Evolutionary conservation across 2,113 vertebrate genomes (phyloP), one percentile per base, ranked within the genome.

Genomic region (Rhynchomys soricoides): DNA sequence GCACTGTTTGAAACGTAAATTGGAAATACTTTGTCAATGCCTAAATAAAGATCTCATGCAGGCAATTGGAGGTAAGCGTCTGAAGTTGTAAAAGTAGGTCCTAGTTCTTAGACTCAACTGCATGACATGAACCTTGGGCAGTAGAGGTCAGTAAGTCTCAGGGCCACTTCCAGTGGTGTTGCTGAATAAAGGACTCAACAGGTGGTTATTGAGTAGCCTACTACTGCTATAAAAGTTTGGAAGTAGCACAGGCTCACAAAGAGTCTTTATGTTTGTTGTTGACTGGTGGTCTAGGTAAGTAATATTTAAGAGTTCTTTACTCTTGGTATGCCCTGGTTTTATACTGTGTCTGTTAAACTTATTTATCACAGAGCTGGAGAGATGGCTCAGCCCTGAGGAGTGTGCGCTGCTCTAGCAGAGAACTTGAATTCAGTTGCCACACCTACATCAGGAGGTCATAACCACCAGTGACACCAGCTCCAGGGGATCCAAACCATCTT

Each of bases 31-130:
- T 87, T 37, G 7, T 73, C 88, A 83, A 68, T 71, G 22, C 57
- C 48, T n/a, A 55, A 94, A 79, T 87, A 52, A 87, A 74, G 74
- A 57, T 94, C 57, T 90, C 48, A 94, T 75, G 78, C 55, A 95
- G 68, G 55, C 8, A 91, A 15, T 21, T 90, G 34, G 29, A 90
- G 77, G 21, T 50, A 34, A 70, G 24, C 12, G 2, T 93, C 37
- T 95, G 57, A 90, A n/a, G 7, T 50, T 90, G 34, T 90, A 59
- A 91, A 59, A 59, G 37, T 55, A 43, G 43, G 29, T 74, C 70
- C 92, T 22, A 64, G 22, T 40, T 92, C 55, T 71, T 40, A 50
- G 45, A 19, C 90, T 90, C 48, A 64, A 16, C 40, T 50, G 4
- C 7, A 21, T 74, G 55, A 83, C 70, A 15, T 74, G 15, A 93